A percentile compares a stretch with the other conserved stretches of the same genome.
Evolutionary conservation across 2,797 vertebrate species (phyloP).

Genomic region (Macropus fuliginosus): DNA sequence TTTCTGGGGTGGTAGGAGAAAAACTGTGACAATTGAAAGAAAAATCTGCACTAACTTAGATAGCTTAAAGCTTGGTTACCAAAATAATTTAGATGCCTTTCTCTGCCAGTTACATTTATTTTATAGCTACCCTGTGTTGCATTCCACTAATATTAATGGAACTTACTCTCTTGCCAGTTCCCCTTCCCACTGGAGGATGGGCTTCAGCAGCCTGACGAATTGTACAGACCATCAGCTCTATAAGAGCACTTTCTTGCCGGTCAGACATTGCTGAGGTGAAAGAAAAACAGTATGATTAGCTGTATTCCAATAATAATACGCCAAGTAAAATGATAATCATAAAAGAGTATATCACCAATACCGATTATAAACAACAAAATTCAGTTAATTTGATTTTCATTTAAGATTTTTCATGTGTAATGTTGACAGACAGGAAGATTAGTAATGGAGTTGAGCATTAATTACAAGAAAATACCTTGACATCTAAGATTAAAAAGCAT

Average conservation of each 20-base stretch:
- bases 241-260: slow-evolving; percentile 97
- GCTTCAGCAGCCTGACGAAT: slow-evolving; percentile 98
- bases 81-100: neutral
- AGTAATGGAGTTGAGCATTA: neutral
- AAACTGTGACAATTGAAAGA: neutral
- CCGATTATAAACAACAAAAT: slow-evolving; percentile 20
- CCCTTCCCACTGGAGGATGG: slow-evolving; percentile 98
- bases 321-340: slow-evolving; percentile 40
- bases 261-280: slow-evolving; percentile 92
- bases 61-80: neutral
- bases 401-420: slow-evolving; percentile 27
- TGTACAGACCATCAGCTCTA: slow-evolving; percentile 97
- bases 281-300: slow-evolving; percentile 56
- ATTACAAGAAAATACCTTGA: neutral
- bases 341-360: slow-evolving; percentile 1
- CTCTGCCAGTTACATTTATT: neutral
- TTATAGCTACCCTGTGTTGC: neutral
- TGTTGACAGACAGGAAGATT: neutral
- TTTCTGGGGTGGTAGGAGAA: neutral
- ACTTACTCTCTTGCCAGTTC: slow-evolving; percentile 97
- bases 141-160: slow-evolving; percentile 5
- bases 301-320: slow-evolving; percentile 49
- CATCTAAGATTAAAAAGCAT: neutral
- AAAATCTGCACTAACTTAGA: neutral
- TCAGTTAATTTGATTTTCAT: neutral